phyloP scores from a whole-genome alignment of 37 sponge, comb jelly and placozoan species.

The Cladorhizidae sp. region DNA sequence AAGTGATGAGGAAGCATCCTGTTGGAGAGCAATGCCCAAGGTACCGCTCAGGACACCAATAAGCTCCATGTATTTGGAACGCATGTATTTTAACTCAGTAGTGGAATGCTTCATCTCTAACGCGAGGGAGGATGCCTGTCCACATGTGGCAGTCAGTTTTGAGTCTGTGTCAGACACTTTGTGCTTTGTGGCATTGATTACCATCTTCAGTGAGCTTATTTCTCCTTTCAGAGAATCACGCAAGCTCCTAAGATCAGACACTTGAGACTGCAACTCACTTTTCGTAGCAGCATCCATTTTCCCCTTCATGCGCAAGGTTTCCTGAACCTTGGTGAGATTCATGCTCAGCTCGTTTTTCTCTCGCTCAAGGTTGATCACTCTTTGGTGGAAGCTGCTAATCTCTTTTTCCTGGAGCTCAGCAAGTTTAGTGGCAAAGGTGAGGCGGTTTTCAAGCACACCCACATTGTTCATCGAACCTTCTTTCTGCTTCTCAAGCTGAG shows the following conservation, averaged over 20 bases:
- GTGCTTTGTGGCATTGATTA: neutral
- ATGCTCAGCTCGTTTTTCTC: constrained; percentile 32
- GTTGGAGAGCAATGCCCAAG: constrained; percentile 17
- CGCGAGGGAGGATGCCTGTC: constrained; percentile 8
- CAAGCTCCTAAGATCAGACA: neutral
- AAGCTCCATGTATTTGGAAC: constrained; percentile 26
- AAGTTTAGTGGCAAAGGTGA: constrained; percentile 25
- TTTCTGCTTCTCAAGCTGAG: constrained; percentile 18
- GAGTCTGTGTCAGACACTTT: neutral
- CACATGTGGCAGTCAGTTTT: constrained; percentile 1
- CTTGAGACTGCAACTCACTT: constrained; percentile 22
- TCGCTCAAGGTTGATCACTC: constrained; percentile 29
- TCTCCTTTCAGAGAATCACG: constrained; percentile 15
- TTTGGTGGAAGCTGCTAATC: constrained; percentile 3
- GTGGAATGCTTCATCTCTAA: constrained; percentile 10
- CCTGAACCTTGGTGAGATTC: constrained; percentile 45
- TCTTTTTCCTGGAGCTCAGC: constrained; percentile 38
- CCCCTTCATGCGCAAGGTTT: constrained; percentile 20
- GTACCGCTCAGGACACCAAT: constrained; percentile 47
- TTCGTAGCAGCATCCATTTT: constrained; percentile 30
- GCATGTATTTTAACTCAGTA: neutral
- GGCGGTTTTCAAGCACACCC: constrained; percentile 13
- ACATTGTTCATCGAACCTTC: constrained; percentile 12
- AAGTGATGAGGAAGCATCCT: neutral
- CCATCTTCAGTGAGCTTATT: neutral